phyloP scores from a whole-genome alignment of 2,888 invertebrate species.

The Ceramica pisi region DNA sequence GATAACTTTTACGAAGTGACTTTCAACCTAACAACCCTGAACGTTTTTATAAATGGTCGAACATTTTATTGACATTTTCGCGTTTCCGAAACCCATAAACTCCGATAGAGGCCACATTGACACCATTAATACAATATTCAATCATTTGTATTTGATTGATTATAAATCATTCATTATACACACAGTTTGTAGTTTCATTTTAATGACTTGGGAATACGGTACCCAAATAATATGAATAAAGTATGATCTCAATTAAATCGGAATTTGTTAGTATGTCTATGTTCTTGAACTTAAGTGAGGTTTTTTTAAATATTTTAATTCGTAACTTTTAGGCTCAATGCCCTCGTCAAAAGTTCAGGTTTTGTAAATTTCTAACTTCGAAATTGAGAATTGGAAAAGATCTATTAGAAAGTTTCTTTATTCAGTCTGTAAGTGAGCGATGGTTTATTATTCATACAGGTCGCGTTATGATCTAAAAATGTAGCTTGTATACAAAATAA shows the following conservation, averaged over 20 bases:
- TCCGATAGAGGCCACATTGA: not conserved
- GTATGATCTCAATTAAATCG: conserved; percentile 8
- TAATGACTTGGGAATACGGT: conserved; percentile 5
- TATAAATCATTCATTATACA: conserved; percentile 26
- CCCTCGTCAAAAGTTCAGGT: conserved; percentile 3
- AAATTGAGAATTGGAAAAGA: conserved; percentile 5
- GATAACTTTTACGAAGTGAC: conserved; percentile 17
- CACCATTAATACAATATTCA: conserved; percentile 29
- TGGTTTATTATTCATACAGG: conserved; percentile 28
- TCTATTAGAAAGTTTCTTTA: conserved; percentile 8
- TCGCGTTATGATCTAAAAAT: conserved; percentile 4
- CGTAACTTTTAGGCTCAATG: not conserved
- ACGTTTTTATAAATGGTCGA: conserved; percentile 27
- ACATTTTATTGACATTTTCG: conserved; percentile 34
- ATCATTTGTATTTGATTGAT: conserved; percentile 32
- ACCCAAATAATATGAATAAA: conserved; percentile 1
- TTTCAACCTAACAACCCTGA: conserved; percentile 9
- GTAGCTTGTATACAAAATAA: not conserved
- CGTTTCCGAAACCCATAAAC: conserved; percentile 18
- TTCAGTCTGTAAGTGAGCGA: conserved; percentile 19
- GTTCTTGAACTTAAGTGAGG: not conserved
- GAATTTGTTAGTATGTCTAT: conserved; percentile 9
- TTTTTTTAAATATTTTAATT: not conserved
- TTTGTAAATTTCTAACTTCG: conserved; percentile 14
- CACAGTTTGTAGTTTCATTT: conserved; percentile 27